Evolutionary conservation across 2,113 vertebrate species (phyloP).

Genomic region (Dromiciops gliroides): DNA sequence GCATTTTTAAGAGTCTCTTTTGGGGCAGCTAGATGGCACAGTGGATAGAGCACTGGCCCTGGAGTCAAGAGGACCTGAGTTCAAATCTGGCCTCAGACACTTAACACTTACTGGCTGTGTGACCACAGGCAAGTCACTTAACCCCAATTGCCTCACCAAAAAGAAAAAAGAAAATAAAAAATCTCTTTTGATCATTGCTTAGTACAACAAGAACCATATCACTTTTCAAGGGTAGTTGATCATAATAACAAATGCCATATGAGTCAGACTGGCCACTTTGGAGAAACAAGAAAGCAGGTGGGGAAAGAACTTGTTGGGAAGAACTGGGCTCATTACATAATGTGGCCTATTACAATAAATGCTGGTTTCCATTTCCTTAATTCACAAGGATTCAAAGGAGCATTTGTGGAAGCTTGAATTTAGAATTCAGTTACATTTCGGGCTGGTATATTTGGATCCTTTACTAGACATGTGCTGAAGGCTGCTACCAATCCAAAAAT

Average conservation of each 20-base stretch:
- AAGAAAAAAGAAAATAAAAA: too few species aligned
- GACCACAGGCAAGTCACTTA: too few species aligned
- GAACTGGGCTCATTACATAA: fast-evolving
- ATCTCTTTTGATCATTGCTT: neutral
- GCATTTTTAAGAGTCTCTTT: too few species aligned
- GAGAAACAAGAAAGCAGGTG: fast-evolving
- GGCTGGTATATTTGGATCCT: fast-evolving
- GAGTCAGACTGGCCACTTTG: neutral
- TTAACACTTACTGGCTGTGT: too few species aligned
- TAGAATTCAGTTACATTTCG: slow-evolving; percentile 3
- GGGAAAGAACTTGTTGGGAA: fast-evolving
- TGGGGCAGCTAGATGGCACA: too few species aligned
- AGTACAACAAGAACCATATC: neutral
- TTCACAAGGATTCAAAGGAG: neutral
- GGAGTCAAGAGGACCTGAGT: too few species aligned
- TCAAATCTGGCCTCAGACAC: too few species aligned
- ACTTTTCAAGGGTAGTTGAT: neutral
- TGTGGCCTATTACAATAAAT: neutral
- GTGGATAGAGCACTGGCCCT: too few species aligned
- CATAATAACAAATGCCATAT: neutral
- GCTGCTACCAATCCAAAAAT: slow-evolving; percentile 13
- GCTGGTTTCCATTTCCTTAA: neutral
- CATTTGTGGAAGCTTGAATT: neutral
- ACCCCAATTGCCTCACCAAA: too few species aligned
- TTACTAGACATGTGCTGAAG: slow-evolving; percentile 22